Percentiles rank a stretch among this genome's conserved stretches.
These are phyloP conservation scores for Eumeta japonica DNA, from an alignment of 1,140 invertebrate genomes.

Conservation along the genomic window DNA sequence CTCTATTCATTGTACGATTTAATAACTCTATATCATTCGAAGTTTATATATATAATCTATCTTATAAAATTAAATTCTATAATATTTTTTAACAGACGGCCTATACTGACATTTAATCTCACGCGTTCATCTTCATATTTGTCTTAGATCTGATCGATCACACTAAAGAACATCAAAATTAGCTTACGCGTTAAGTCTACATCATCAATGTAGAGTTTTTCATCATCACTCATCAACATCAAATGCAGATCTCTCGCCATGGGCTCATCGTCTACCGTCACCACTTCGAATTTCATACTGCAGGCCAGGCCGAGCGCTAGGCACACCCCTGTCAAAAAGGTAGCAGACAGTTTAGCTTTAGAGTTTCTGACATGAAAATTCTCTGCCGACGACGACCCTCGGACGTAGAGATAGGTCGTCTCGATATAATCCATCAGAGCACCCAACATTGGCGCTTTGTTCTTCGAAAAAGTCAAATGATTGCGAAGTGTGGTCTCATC, in stretches of 20 bases:
- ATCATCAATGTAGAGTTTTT: conserved; percentile 41
- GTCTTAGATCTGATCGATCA: too few relatives aligned
- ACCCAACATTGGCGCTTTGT: conserved; percentile 27
- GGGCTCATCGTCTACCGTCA: conserved; percentile 27
- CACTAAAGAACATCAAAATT: conserved; percentile 2
- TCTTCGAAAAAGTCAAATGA: conserved; percentile 32
- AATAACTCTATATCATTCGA: too few relatives aligned
- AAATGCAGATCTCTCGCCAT: conserved; percentile 36
- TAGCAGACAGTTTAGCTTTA: conserved; percentile 22
- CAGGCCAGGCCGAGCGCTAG: conserved; percentile 27
- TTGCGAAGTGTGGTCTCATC: too few relatives aligned
- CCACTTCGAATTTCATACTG: conserved; percentile 44
- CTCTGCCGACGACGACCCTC: conserved; percentile 24
- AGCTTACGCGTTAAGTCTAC: conserved; percentile 39
- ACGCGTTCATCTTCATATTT: too few relatives aligned
- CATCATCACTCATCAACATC: conserved; percentile 37
- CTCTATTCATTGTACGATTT: too few relatives aligned
- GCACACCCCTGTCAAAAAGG: conserved; percentile 29
- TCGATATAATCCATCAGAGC: conserved; percentile 36
- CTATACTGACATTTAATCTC: too few relatives aligned
- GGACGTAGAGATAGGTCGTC: conserved; percentile 28
- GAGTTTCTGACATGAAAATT: conserved; percentile 19
- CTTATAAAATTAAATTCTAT: too few relatives aligned
- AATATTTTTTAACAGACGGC: too few relatives aligned
- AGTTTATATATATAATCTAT: too few relatives aligned